These are phyloP conservation scores for Zaprionus inermis DNA, from an alignment of 1,140 invertebrate genomes.

Conservation along the genomic window DNA sequence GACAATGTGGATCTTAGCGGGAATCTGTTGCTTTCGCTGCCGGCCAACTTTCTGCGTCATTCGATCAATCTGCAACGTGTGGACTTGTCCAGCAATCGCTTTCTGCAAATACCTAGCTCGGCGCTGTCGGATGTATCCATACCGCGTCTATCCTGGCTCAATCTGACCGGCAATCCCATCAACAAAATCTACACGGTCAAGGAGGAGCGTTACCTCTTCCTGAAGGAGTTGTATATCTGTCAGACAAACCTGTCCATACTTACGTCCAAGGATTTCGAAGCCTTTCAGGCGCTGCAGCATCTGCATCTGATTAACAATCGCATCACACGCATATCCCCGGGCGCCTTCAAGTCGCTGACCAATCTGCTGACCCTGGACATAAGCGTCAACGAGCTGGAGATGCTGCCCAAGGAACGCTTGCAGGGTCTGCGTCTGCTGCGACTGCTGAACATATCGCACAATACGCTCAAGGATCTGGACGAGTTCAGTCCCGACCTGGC, in stretches of 20 bases:
- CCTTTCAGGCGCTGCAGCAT: conserved; percentile 91
- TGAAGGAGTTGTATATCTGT: conserved; percentile 92
- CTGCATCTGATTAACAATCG: conserved; percentile 90
- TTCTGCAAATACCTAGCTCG: conserved; percentile 92
- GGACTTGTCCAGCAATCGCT: conserved; percentile 92
- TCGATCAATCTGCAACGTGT: conserved; percentile 89
- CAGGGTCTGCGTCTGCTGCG: conserved; percentile 90
- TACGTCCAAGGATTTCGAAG: conserved; percentile 94
- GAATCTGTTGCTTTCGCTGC: conserved; percentile 90
- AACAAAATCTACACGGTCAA: conserved; percentile 86
- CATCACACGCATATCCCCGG: conserved; percentile 92
- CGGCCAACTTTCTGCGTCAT: conserved; percentile 92
- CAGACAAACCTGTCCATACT: conserved; percentile 93
- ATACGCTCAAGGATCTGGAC: conserved; percentile 92
- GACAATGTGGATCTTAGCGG: conserved; percentile 90
- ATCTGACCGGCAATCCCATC: conserved; percentile 93
- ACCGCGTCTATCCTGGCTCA: conserved; percentile 89
- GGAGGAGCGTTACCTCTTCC: conserved; percentile 85
- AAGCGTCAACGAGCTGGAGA: conserved; percentile 92
- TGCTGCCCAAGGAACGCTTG: conserved; percentile 93
- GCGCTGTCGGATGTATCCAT: conserved; percentile 91
- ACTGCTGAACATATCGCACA: conserved; percentile 92
- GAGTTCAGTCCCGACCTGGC: conserved; percentile 92
- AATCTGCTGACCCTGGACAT: conserved; percentile 92
- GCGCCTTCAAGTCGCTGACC: conserved; percentile 91